These are phyloP conservation scores for Coptotermes formosanus DNA, from an alignment of 1,140 invertebrate genomes.

Conservation along the genomic window DNA sequence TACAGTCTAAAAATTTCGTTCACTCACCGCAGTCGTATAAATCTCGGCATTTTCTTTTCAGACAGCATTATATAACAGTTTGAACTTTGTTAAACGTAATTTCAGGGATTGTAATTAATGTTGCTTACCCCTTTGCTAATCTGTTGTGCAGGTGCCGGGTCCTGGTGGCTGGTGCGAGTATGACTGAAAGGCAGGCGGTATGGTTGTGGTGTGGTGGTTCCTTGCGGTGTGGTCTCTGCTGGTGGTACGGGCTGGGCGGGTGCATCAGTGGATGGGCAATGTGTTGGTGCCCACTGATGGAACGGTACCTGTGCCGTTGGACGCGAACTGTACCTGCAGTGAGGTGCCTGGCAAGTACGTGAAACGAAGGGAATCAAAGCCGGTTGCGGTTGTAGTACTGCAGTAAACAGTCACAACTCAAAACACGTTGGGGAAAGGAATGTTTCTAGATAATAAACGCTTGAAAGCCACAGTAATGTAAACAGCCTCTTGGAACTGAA, in stretches of 20 bases:
- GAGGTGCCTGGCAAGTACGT: background rate
- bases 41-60: too few relatives aligned
- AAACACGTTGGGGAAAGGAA: too few relatives aligned
- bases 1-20: too few relatives aligned
- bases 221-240: background rate
- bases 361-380: too few relatives aligned
- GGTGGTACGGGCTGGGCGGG: background rate
- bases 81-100: background rate
- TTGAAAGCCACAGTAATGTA: too few relatives aligned
- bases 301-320: background rate
- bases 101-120: too few relatives aligned
- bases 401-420: too few relatives aligned
- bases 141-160: background rate
- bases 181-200: background rate
- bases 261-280: background rate
- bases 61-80: too few relatives aligned
- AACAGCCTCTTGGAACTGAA: too few relatives aligned
- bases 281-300: background rate
- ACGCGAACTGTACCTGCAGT: background rate
- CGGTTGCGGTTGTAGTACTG: too few relatives aligned
- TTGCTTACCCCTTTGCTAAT: background rate
- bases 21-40: too few relatives aligned
- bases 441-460: too few relatives aligned
- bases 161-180: background rate
- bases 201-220: background rate